Evolutionary conservation across 1,140 invertebrate species (phyloP), one percentile per base, ranked within the genome.

Genomic region (Hestina assimilis): DNA sequence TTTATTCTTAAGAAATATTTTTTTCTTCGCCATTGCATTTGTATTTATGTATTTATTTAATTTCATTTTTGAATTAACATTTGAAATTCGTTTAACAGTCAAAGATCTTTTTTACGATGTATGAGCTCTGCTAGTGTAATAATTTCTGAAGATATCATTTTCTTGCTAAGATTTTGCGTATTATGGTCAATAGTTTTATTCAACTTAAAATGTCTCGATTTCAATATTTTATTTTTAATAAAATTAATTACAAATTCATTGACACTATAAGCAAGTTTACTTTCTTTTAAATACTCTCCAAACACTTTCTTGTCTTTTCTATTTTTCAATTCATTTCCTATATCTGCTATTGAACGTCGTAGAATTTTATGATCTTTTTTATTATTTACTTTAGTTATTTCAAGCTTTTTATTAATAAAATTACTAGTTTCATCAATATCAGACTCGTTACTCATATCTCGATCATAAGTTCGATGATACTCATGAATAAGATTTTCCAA

Each of bases 401-500:
- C 61, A 38, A 72, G 65, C 33, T 33, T 31, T n/a, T 56, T 53
- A 42, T 60, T 42, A 7, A 41, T 33, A 11, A 47, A 56, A 23
- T 56, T 41, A 7, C 35, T 7, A 12, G 3, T 24, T 47, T 21
- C 14, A 21, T 56, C 33, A 2, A 19, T 41, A 14, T 35, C 15
- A 31, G 54, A 48, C 11, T 56, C 45, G 11, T 42, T 48, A 17
- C 45, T 56, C 4, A 48, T 15, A 12, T 46, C 54, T 12, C 12
- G 40, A 26, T 54, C 29, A n/a, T 43, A 54, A 12, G 14, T 69
- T 29, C 75, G 71, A 50, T 79, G 71, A 53, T 85, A 85, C 8
- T 69, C 69, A 61, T 72, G 59, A 12, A 84, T 61, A 9, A 86
- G 62, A 52, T 70, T 74, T 67, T 87, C 81, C 47, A 87, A 33